Evolutionary conservation across 2,888 invertebrate species (phyloP), one percentile per base, ranked within the genome.

Genomic region (Cerastoderma edule): DNA sequence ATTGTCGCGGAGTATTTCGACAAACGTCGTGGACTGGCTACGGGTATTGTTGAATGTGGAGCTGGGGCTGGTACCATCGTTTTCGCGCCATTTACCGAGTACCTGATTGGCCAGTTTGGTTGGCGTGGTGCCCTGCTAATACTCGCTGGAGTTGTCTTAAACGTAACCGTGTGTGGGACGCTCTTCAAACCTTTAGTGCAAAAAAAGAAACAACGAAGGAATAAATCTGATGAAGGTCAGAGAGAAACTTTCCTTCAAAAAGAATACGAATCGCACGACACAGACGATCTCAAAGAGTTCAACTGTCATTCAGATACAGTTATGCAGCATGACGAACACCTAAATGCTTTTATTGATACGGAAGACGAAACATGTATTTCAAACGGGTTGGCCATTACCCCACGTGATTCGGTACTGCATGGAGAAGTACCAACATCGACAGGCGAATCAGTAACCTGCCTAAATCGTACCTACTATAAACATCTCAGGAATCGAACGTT

Each of bases 1-100:
- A 84, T 90, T 10, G 89, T 92, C 19, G 88, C 91, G 6, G 85
- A 87, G 72, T 92, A 92, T 78, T 92, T 92, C 72, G 87, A 89
- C 72, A 88, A 87, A 60, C 89, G 85, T 54, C 78, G 90, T 28
- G 88, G 90, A 6, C 85, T 92, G 46, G 92, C 91, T 2, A 90
- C 91, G 5, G 91, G 92, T 8, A 73, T 92, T 19, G 87, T 91
- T 6, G 90, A 90, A 24, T 89, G 89, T 63, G 92, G 92, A 2
- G 88, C 90, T 10, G 92, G 91, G 5, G 83, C 90, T 19, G 92
- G 92, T 6, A 91, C 91, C 0, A 84, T 89, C 32, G 79, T 89
- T 24, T 88, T 91, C 68, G 90, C 91, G 6, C 91, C 91, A 1
- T 68, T 92, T 6, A 87, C 87, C 2, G 86, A 89, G 50, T 81